Evolutionary conservation across 2,888 invertebrate species (phyloP).

Genomic region (Rhamphomyia laevipes): DNA sequence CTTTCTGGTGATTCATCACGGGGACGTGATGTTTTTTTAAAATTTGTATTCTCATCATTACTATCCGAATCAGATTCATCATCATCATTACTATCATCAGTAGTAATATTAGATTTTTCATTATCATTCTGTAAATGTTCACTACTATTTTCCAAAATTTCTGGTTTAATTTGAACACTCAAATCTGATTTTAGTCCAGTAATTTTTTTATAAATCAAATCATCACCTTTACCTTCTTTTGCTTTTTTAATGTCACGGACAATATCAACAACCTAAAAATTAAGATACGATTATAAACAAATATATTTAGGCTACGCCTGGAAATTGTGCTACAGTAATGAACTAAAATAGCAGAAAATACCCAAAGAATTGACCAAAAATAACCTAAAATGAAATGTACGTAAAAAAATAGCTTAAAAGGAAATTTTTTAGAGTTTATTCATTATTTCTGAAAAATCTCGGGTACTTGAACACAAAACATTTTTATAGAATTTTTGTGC

Average conservation of each 20-base stretch:
- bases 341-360: not conserved
- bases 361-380: not conserved
- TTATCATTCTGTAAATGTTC: slow-evolving; percentile 20
- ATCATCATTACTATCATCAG: slow-evolving; percentile 9
- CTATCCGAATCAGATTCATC: slow-evolving; percentile 18
- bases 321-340: no score
- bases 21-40: slow-evolving; percentile 53
- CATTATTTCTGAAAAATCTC: not conserved
- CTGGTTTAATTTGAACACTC: slow-evolving; percentile 58
- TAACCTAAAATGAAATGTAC: no score
- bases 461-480: no score
- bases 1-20: slow-evolving; percentile 71
- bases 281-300: not conserved
- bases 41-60: slow-evolving; percentile 40
- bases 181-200: slow-evolving; percentile 72
- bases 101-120: slow-evolving; percentile 2
- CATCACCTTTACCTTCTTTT: slow-evolving; percentile 57
- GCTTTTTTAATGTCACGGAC: slow-evolving; percentile 77
- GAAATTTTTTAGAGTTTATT: no score
- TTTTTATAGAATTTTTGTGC: not conserved
- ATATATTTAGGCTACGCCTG: no score
- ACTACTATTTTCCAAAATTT: slow-evolving; percentile 38
- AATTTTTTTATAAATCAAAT: slow-evolving; percentile 76
- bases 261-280: slow-evolving; percentile 60
- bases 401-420: no score